Evolutionary conservation across 2,888 invertebrate species (phyloP).

Genomic region (Campaea margaritaria): DNA sequence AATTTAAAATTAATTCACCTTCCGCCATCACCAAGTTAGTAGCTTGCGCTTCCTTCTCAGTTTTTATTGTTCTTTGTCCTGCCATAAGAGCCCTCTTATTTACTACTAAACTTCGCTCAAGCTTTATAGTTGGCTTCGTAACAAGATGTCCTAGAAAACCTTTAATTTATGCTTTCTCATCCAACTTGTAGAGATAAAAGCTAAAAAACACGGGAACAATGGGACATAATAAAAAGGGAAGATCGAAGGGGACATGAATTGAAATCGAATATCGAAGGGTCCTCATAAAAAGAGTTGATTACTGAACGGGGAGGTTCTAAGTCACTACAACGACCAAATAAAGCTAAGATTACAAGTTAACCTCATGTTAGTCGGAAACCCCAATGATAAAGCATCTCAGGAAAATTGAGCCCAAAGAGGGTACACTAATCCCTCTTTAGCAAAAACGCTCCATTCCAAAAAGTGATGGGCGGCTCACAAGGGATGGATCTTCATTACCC

Average conservation of each 20-base stretch:
- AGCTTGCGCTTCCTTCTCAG: conserved; percentile 18
- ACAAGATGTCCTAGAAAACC: conserved; percentile 11
- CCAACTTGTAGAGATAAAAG: conserved; percentile 36
- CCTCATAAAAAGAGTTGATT: conserved; percentile 78
- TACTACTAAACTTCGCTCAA: conserved; percentile 29
- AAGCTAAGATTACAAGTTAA: conserved; percentile 85
- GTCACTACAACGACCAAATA: conserved; percentile 80
- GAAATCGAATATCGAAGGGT: conserved; percentile 69
- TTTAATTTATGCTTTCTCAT: conserved; percentile 32
- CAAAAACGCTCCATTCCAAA: conserved; percentile 85
- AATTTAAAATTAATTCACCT: conserved; percentile 36
- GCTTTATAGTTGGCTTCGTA: conserved; percentile 22
- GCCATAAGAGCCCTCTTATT: conserved; percentile 31
- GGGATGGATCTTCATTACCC: conserved; percentile 83
- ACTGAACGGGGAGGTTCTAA: conserved; percentile 76
- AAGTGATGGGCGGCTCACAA: conserved; percentile 82
- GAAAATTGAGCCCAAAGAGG: conserved; percentile 80
- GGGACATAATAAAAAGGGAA: conserved; percentile 31
- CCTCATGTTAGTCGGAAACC: conserved; percentile 83
- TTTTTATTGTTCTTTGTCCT: conserved; percentile 36
- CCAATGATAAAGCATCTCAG: conserved; percentile 85
- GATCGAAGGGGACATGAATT: conserved; percentile 42
- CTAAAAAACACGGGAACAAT: conserved; percentile 34
- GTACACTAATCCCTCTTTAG: conserved; percentile 85
- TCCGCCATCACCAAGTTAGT: conserved; percentile 18